Conservation (phyloP, 2,888 invertebrate species). For the Lumbricus terrestris region DNA sequence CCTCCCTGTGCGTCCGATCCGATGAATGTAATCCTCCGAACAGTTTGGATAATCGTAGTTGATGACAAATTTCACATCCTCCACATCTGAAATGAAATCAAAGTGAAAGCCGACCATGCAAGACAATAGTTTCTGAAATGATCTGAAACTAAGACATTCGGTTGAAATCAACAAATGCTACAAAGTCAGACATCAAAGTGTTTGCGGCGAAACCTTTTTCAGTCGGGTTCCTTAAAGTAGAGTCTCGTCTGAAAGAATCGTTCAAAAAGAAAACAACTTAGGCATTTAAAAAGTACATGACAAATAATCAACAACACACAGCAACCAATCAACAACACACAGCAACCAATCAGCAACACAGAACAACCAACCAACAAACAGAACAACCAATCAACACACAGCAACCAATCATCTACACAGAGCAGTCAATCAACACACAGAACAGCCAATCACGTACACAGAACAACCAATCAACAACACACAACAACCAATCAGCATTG, state of each 20-base stretch:
- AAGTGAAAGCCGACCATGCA: background rate
- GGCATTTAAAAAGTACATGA: too few relatives aligned
- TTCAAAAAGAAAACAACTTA: background rate
- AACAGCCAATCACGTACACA: background rate
- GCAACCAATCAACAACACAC: background rate
- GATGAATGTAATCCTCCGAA: conserved; percentile 95
- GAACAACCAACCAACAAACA: background rate
- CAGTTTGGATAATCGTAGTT: conserved; percentile 97
- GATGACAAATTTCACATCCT: conserved; percentile 95
- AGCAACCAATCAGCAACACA: background rate
- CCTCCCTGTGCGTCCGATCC: conserved; percentile 91
- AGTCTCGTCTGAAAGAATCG: background rate
- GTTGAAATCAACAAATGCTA: background rate
- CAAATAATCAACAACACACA: background rate
- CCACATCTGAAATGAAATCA: conserved; percentile 72
- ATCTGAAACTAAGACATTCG: background rate
- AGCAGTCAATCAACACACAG: background rate
- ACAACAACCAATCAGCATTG: background rate
- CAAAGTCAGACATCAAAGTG: too few relatives aligned
- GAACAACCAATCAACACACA: too few relatives aligned
- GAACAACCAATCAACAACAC: background rate
- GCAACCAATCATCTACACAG: background rate
- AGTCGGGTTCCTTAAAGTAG: background rate
- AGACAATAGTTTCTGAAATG: background rate
- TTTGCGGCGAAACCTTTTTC: too few relatives aligned